Conservation (phyloP, 2,888 invertebrate genomes). For the Neuroscelio doddi region DNA sequence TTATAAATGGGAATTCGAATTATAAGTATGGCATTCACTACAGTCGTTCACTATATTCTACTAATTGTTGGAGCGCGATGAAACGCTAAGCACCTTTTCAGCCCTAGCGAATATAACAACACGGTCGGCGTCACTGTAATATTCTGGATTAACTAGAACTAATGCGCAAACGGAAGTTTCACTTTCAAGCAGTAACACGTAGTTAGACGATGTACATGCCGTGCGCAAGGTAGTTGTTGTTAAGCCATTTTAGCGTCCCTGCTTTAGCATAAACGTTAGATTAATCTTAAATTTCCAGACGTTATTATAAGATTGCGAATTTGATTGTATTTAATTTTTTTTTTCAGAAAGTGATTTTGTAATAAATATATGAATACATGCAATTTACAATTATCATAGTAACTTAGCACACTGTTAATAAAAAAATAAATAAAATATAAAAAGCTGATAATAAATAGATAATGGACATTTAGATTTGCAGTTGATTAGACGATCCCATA, state of each 20-base stretch:
- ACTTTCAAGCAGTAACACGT: constrained; percentile 63
- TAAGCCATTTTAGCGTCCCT: constrained; percentile 69
- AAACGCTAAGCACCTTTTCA: constrained; percentile 38
- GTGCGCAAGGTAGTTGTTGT: constrained; percentile 53
- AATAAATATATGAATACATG: too few species aligned
- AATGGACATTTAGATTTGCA: too few species aligned
- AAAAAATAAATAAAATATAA: too few species aligned
- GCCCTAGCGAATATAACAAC: constrained; percentile 32
- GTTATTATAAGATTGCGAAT: constrained; percentile 23
- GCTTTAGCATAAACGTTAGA: constrained; percentile 67
- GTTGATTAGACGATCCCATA: too few species aligned
- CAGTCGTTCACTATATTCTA: constrained; percentile 38
- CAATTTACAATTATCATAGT: too few species aligned
- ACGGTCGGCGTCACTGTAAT: constrained; percentile 55
- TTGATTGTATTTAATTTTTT: too few species aligned
- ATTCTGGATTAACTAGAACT: constrained; percentile 67
- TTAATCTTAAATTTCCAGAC: constrained; percentile 56
- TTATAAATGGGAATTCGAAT: not conserved
- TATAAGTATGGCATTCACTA: constrained; percentile 6
- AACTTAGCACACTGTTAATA: too few species aligned
- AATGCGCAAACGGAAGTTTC: constrained; percentile 69
- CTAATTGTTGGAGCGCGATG: constrained; percentile 40
- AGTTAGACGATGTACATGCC: constrained; percentile 49
- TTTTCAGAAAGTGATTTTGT: too few species aligned
- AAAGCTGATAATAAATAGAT: too few species aligned